Evolutionary conservation across 2,113 vertebrate genomes (phyloP), one percentile per base, ranked within the genome.

Genomic region (Thamnaconus septentrionalis): DNA sequence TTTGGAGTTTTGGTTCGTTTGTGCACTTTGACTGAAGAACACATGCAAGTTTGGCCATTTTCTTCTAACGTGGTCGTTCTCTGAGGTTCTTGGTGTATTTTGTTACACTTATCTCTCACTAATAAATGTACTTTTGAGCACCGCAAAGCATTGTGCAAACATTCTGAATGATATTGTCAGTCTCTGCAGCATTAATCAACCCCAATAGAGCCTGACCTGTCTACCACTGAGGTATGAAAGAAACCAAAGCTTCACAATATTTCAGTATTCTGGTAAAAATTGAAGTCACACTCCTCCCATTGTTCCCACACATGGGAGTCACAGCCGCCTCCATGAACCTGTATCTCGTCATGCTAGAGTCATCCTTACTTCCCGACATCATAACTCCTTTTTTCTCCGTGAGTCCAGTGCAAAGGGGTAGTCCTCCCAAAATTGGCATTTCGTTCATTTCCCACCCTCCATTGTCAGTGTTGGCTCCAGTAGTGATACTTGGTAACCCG

Each of bases 1-100:
- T 78, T 80, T 80, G 65, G 70, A 83, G 76, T 83, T 87, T 87
- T 84, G 85, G 83, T 63, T 78, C 70, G 71, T 77, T 75, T 60
- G 53, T 66, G 59, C 69, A 8, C 46, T 80, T 78, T 71, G 12
- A 73, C 18, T 62, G 48, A 56, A 69, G 51, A 39, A 47, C n/a
- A 3, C 9, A 9, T 31, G 18, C 65, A 40, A 45, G 8, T 41
- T 40, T 5, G 44, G 9, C 44, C 56, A 47, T 53, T 2, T 2
- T 48, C 61, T 11, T 45, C 11, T 31, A 31, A 31, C 18, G 18
- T 31, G 18, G 18, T 31, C 18, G 18, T 31, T 31, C 18, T 31
- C 18, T 31, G 18, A 31, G 18, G 18, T 31, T 31, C 18, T 31
- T 31, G 18, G 18, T 31, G 18, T 31, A 31, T 31, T 31, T 31